A percentile compares a stretch with the other conserved stretches of the same genome.
These are phyloP conservation scores for Coelogynopora nodosa DNA, from an alignment of 2,888 invertebrate genomes.

Conservation along the genomic window DNA sequence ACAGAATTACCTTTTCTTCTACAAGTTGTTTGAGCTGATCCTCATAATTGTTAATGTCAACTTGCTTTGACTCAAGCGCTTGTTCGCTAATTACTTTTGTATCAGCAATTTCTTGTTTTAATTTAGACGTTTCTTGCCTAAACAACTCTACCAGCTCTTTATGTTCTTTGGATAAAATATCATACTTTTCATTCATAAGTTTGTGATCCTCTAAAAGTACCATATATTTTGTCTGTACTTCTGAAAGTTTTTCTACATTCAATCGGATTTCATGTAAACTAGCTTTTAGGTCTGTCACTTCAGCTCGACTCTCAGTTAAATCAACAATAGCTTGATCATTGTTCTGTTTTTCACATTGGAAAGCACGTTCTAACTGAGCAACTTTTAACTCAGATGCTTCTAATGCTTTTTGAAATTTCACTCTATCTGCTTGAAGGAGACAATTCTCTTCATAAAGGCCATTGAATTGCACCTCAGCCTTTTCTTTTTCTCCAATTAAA, in stretches of 20 bases:
- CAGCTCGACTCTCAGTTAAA: neutral
- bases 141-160: neutral
- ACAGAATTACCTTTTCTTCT: neutral
- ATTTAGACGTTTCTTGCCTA: neutral
- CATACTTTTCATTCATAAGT: neutral
- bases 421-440: neutral
- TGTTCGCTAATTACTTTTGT: neutral
- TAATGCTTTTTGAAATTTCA: neutral
- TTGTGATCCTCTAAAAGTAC: neutral
- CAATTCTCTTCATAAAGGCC: neutral
- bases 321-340: neutral
- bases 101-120: neutral
- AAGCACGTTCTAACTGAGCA: neutral
- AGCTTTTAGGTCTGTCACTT: neutral
- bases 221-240: neutral
- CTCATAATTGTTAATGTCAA: neutral
- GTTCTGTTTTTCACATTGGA: neutral
- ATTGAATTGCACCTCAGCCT: neutral
- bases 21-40: neutral
- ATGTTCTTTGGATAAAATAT: neutral
- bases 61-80: neutral
- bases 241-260: neutral
- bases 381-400: conserved; percentile 5
- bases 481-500: neutral
- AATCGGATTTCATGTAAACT: neutral